phyloP scores from a whole-genome alignment of 2,113 vertebrate species.

The Dromas ardeola region DNA sequence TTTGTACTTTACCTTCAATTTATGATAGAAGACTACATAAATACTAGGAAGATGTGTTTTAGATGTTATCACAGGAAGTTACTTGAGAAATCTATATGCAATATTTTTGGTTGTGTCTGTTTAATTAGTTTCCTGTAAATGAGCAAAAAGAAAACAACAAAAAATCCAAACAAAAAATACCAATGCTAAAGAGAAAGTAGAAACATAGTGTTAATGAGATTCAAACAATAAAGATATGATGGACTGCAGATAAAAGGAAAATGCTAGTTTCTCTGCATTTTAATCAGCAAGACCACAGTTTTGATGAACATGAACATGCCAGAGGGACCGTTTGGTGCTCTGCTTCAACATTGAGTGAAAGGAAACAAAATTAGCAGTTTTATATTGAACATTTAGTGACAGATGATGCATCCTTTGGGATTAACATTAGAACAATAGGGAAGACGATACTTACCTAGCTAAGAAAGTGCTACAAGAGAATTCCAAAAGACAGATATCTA shows the following conservation, averaged over 20 bases:
- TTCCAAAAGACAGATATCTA: background rate
- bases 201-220: constrained; percentile 49
- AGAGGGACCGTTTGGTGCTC: constrained; percentile 46
- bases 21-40: background rate
- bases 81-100: background rate
- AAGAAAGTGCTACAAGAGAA: background rate
- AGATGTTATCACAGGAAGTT: background rate
- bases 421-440: background rate
- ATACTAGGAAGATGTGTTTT: background rate
- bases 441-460: background rate
- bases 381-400: constrained; percentile 44
- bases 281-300: constrained; percentile 69
- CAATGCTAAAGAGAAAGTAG: background rate
- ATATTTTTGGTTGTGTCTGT: background rate
- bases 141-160: rapidly evolving
- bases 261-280: constrained; percentile 55
- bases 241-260: constrained; percentile 60
- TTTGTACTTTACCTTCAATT: background rate
- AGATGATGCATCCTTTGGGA: constrained; percentile 43
- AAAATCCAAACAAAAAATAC: background rate
- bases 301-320: constrained; percentile 64
- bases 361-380: constrained; percentile 60
- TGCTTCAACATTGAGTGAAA: constrained; percentile 56
- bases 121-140: constrained; percentile 32
- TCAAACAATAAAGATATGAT: constrained; percentile 40